Percentiles rank a stretch among this genome's conserved stretches.
These are phyloP conservation scores for Erannis defoliaria DNA, from an alignment of 2,888 invertebrate genomes.

Conservation along the genomic window DNA sequence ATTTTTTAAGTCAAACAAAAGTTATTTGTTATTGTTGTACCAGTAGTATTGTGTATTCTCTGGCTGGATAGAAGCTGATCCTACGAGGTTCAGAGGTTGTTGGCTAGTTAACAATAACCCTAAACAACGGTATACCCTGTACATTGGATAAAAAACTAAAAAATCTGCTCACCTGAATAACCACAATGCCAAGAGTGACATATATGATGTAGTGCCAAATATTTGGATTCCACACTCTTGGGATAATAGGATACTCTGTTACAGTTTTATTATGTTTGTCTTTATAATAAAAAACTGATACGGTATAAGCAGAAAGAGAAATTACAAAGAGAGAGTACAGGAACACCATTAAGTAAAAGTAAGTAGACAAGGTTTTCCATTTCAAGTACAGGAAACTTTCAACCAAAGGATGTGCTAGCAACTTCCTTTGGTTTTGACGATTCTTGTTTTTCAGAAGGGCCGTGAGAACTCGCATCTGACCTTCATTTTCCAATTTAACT, in stretches of 20 bases:
- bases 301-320: conserved; percentile 3
- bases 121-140: too few species aligned
- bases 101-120: too few species aligned
- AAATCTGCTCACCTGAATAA: conserved; percentile 15
- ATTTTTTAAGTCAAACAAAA: too few species aligned
- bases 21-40: too few species aligned
- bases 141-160: neutral
- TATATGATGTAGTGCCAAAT: conserved; percentile 12
- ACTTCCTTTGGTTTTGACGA: conserved; percentile 62
- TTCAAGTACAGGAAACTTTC: conserved; percentile 83
- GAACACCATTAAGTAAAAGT: conserved; percentile 13
- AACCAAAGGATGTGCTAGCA: conserved; percentile 81
- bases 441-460: conserved; percentile 17
- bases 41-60: too few species aligned
- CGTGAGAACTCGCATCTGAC: conserved; percentile 6
- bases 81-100: too few species aligned
- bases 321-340: neutral
- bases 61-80: too few species aligned
- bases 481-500: neutral
- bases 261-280: conserved; percentile 5
- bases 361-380: conserved; percentile 67
- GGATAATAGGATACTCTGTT: neutral
- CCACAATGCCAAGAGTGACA: neutral
- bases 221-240: neutral
- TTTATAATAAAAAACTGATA: conserved; percentile 17